Conservation (phyloP, 2,888 invertebrate species). For the Caenorhabditis sp. region DNA sequence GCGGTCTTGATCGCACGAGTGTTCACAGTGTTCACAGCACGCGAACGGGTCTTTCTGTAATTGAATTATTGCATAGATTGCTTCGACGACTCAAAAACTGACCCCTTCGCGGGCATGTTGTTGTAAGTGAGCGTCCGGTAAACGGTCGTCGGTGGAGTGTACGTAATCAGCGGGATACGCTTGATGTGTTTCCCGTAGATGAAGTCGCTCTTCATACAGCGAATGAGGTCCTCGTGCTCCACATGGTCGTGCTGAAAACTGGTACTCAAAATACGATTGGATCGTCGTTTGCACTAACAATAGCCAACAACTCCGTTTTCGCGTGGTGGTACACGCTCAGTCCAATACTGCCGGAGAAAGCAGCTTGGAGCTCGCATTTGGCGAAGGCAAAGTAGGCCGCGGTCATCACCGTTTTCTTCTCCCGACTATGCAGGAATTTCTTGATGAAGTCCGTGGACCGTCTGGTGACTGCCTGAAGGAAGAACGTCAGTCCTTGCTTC, state of each 20-base stretch:
- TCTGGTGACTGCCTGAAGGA: constrained; percentile 12
- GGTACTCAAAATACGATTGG: background rate
- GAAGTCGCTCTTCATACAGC: constrained; percentile 15
- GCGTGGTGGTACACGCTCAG: constrained; percentile 24
- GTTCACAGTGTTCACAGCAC: too few relatives aligned
- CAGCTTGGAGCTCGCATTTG: constrained; percentile 36
- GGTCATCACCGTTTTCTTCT: constrained; percentile 19
- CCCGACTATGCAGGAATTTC: constrained; percentile 17
- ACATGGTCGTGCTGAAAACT: background rate
- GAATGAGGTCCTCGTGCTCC: constrained; percentile 18
- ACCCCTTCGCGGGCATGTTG: background rate
- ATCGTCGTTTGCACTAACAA: background rate
- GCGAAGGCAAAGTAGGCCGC: constrained; percentile 20
- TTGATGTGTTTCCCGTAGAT: constrained; percentile 31
- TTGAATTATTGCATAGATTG: background rate
- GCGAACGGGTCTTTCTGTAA: background rate
- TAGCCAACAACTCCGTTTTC: constrained; percentile 10
- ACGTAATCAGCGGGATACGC: constrained; percentile 8
- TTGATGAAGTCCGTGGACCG: constrained; percentile 19
- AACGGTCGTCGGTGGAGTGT: constrained; percentile 2
- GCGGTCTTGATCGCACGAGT: too few relatives aligned
- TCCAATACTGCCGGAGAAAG: constrained; percentile 2
- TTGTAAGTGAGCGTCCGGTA: constrained; percentile 20
- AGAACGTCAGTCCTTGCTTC: background rate
- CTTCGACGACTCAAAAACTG: background rate